Base-by-base conservation (phyloP, 2,797 vertebrate genomes). In the Ciconia nigra region DNA sequence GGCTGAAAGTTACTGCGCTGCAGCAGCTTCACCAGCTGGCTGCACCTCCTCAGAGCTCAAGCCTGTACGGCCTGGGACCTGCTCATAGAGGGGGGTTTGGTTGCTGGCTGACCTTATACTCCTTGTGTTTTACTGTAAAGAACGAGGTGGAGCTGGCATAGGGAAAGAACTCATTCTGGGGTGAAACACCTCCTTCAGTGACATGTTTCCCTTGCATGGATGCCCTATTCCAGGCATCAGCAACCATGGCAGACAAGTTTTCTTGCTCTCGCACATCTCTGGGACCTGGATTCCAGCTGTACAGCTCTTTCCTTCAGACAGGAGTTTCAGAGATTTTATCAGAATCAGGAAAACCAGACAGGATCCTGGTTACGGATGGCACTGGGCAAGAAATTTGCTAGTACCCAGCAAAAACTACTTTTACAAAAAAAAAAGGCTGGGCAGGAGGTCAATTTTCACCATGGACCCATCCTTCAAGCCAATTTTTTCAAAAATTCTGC, bases 171-270 rank as follows among this genome's bases (percentile, higher is more conserved):
- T 73, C 22, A 6, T 28, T 29, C n/a, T 57, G 52, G 24, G 35
- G 19, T 46, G 37, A 72, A 86, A 71, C 9, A 49, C 9, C 24
- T 81, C 31, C 46, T 82, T 80, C 44, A 52, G 3, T 2, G 4
- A 52, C 0, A 0, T 5, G 5, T 33, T 72, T 51, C 19, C 25
- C 47, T 73, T 54, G 17, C 52, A 33, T 0, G 1, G 49, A 28
- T 57, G 41, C 24, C 37, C 74, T n/a, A 18, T 61, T 84, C 54
- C 58, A 90, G 49, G 62, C 70, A 90, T 54, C 86, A 94, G 66
- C 83, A 96, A 92, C 80, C 90, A 82, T 37, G 46, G 83, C 88
- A 93, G 86, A 70, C 33, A 61, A 8, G 1, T 47, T 85, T 70
- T 90, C 62, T 83, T 72, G 15, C 63, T 81, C 71, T 31, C 29